These are phyloP conservation scores for Lindbergichthys nudifrons DNA, from an alignment of 2,797 vertebrate species.

Conservation along the genomic window DNA sequence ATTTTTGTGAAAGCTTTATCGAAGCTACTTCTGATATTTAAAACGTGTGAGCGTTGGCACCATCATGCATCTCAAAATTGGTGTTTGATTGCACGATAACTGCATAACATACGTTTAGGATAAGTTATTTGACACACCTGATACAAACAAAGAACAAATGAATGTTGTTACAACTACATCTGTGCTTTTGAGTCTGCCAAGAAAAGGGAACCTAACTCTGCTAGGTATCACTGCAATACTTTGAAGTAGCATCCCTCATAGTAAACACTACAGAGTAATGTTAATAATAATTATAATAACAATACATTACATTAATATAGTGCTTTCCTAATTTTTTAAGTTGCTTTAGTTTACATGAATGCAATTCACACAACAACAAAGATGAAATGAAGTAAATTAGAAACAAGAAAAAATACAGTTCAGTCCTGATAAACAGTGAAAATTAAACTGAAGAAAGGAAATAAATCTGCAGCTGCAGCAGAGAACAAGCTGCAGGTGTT, in stretches of 20 bases:
- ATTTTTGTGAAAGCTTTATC: not conserved
- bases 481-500: not conserved
- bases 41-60: not conserved
- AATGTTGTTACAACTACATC: not conserved
- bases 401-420: too few relatives aligned
- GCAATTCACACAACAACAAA: too few relatives aligned
- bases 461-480: not conserved
- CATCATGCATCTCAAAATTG: not conserved
- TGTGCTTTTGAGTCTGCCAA: not conserved
- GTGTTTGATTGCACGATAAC: not conserved
- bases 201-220: not conserved
- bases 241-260: too few relatives aligned
- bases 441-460: not conserved
- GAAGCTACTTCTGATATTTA: slow-evolving; percentile 1
- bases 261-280: too few relatives aligned
- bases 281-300: too few relatives aligned
- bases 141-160: not conserved
- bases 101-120: not conserved
- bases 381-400: too few relatives aligned
- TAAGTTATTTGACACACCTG: too few relatives aligned
- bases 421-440: not conserved
- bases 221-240: too few relatives aligned
- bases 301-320: too few relatives aligned
- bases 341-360: too few relatives aligned
- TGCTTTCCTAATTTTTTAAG: too few relatives aligned